Conservation (phyloP, 2,797 vertebrate genomes). For the Alfaro cultratus region DNA sequence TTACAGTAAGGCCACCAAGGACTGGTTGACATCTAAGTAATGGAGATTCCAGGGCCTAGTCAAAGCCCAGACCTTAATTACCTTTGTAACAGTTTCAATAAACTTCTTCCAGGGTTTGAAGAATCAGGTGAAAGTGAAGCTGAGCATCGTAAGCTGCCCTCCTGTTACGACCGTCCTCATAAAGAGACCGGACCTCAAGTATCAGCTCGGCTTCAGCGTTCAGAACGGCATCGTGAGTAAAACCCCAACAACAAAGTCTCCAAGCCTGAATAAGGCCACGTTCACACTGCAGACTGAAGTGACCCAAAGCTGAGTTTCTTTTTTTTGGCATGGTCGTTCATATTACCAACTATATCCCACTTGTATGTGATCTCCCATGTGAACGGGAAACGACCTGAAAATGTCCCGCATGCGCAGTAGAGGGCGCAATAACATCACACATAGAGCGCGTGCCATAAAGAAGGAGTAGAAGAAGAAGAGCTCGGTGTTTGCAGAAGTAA, state of each 20-base stretch:
- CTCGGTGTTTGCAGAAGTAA: no score
- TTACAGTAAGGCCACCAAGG: no score
- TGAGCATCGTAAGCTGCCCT: constrained; percentile 97
- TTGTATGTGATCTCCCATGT: no score
- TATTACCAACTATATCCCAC: no score
- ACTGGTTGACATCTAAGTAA: background rate
- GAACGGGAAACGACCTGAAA: no score
- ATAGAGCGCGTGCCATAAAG: no score
- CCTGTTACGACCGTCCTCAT: constrained; percentile 97
- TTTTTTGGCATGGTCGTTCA: no score
- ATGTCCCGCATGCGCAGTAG: no score
- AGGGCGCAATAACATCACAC: no score
- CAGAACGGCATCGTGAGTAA: constrained; percentile 85
- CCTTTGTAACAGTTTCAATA: background rate
- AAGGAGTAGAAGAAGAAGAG: no score
- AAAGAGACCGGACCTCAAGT: constrained; percentile 96
- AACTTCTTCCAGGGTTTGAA: constrained; percentile 86
- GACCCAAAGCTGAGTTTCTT: no score
- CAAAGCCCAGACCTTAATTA: background rate
- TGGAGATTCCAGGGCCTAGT: background rate
- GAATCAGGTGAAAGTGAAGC: constrained; percentile 92
- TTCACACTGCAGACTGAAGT: no score
- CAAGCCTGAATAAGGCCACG: background rate
- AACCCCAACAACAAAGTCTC: background rate
- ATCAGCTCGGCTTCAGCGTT: constrained; percentile 96